phyloP scores from a whole-genome alignment of 1,140 invertebrate species.

The Aporrectodea caliginosa region DNA sequence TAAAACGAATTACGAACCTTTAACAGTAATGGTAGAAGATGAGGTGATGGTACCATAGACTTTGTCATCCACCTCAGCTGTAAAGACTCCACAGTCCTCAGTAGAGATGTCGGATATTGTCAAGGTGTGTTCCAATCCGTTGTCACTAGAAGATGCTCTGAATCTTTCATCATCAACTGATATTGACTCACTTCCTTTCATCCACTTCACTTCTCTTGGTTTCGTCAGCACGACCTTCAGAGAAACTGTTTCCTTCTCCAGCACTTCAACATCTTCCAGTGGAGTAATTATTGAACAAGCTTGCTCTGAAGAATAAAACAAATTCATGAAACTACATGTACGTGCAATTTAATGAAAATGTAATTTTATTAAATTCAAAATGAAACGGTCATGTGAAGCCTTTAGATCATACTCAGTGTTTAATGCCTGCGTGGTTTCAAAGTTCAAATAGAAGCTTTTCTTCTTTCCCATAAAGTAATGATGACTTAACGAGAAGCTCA shows the following conservation, averaged over 20 bases:
- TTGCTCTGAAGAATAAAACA: neutral
- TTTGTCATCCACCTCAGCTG: constrained; percentile 21
- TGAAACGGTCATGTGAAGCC: no score
- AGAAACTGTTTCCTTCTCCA: neutral
- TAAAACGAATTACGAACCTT: no score
- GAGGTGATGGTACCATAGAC: constrained; percentile 10
- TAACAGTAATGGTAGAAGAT: constrained; percentile 25
- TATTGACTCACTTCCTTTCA: neutral
- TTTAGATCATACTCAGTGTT: no score
- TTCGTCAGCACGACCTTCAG: neutral
- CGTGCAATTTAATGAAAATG: no score
- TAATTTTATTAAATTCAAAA: no score
- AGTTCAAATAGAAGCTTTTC: no score
- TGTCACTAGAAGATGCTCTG: constrained; percentile 2
- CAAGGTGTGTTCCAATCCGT: constrained; percentile 18
- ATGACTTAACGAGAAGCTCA: no score
- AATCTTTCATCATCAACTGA: neutral
- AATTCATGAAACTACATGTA: no score
- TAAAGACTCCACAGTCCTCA: constrained; percentile 29
- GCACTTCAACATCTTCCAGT: neutral
- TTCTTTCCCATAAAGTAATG: no score
- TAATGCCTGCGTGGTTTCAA: no score
- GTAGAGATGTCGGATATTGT: constrained; percentile 25
- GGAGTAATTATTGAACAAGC: neutral
- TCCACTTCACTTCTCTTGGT: neutral